Conservation (phyloP, 2,113 vertebrate genomes). For the Dinomys branickii region DNA sequence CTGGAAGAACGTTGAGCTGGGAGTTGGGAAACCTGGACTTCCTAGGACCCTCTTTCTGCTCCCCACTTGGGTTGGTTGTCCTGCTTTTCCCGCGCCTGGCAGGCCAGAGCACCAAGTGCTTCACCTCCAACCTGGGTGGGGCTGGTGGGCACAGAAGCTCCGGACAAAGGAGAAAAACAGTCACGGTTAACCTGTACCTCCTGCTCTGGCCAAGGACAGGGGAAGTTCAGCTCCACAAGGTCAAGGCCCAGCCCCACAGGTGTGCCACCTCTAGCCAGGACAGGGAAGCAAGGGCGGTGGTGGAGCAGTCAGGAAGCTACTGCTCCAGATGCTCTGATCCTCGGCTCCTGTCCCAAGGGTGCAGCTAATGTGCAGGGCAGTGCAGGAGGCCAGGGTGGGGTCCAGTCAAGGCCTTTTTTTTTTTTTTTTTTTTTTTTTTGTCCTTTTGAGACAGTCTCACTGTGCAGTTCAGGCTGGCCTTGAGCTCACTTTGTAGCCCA, state of each 20-base stretch:
- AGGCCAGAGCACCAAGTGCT: background rate
- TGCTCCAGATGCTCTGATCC: too few relatives aligned
- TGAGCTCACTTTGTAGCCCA: too few relatives aligned
- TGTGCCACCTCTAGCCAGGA: background rate
- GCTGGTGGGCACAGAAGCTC: rapidly evolving
- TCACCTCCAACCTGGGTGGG: background rate
- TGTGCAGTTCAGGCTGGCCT: too few relatives aligned
- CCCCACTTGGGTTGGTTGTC: background rate
- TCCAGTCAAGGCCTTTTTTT: rapidly evolving
- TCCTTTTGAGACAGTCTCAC: too few relatives aligned
- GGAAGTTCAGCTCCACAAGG: background rate
- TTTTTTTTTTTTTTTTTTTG: too few relatives aligned
- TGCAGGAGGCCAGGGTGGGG: background rate
- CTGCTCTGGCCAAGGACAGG: background rate
- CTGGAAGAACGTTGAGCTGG: background rate
- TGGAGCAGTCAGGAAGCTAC: background rate
- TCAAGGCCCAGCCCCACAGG: background rate
- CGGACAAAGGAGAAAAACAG: background rate
- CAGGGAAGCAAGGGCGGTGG: background rate
- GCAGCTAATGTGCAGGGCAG: too few relatives aligned
- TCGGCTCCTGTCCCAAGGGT: background rate
- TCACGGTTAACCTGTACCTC: background rate
- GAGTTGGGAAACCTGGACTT: background rate
- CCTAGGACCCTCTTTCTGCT: background rate
- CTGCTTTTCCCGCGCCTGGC: background rate